A percentile compares a stretch with the other conserved stretches of the same genome.
Evolutionary conservation across 2,888 invertebrate species (phyloP).

Genomic region (Apamea epomidion): DNA sequence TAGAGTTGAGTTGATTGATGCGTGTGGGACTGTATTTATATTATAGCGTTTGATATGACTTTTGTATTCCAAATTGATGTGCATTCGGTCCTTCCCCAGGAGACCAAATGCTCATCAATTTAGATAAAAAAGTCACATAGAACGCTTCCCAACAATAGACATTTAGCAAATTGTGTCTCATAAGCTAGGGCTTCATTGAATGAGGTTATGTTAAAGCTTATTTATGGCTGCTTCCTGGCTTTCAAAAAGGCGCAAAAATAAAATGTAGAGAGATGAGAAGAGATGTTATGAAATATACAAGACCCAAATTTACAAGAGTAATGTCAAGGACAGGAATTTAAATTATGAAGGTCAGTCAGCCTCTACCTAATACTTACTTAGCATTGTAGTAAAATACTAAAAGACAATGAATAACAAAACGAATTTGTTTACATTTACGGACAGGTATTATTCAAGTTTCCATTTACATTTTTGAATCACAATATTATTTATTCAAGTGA

Average conservation of each 20-base stretch:
- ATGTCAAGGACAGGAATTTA: slow-evolving; percentile 13
- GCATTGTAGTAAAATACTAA: neutral
- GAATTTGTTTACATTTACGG: slow-evolving; percentile 46
- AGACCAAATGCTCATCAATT: too few species aligned
- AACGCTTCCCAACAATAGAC: neutral
- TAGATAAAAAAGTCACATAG: neutral
- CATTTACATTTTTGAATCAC: slow-evolving; percentile 56
- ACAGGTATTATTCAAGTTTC: slow-evolving; percentile 44
- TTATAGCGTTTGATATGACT: too few species aligned
- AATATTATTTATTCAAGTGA: slow-evolving; percentile 52
- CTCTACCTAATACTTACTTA: slow-evolving; percentile 9
- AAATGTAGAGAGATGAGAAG: neutral
- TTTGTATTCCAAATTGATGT: too few species aligned
- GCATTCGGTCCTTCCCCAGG: too few species aligned
- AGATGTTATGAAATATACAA: slow-evolving; percentile 3
- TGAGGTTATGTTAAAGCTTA: neutral
- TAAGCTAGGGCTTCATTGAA: neutral
- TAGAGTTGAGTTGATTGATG: neutral
- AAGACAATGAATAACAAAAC: slow-evolving; percentile 39
- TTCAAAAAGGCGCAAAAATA: neutral
- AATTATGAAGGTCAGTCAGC: neutral
- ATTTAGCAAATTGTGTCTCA: neutral
- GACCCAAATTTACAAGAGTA: neutral
- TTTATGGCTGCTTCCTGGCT: neutral
- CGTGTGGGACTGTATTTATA: too few species aligned